Percentiles rank a stretch among this genome's conserved stretches.
These are phyloP conservation scores for Eledone cirrhosa DNA, from an alignment of 2,888 invertebrate genomes.

Conservation along the genomic window DNA sequence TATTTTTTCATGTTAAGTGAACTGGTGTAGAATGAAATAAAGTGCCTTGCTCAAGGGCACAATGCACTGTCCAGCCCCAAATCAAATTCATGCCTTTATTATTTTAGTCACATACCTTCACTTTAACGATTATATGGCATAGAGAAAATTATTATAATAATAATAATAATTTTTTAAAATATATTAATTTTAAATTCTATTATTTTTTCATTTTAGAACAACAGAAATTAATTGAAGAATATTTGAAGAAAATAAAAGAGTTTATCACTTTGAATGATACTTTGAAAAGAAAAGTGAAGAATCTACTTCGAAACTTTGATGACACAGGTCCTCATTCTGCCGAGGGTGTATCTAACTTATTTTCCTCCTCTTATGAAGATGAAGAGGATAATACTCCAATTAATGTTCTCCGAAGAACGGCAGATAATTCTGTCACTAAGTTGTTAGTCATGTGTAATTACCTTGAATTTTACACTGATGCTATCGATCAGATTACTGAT, in stretches of 20 bases:
- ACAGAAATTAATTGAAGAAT: constrained; percentile 43
- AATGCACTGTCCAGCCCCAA: no score
- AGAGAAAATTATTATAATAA: no score
- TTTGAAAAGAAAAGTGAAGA: constrained; percentile 46
- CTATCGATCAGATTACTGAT: neutral
- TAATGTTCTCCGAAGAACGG: neutral
- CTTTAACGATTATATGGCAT: no score
- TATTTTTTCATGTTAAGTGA: no score
- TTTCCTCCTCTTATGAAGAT: constrained; percentile 9
- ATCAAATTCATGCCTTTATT: no score
- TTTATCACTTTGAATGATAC: constrained; percentile 44
- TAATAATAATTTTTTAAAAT: no score
- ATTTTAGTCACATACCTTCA: no score
- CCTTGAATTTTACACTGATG: constrained; percentile 5
- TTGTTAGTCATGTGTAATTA: constrained; percentile 1
- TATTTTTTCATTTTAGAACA: constrained; percentile 42
- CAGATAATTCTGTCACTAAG: neutral
- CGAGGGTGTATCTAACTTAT: neutral
- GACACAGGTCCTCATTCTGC: neutral
- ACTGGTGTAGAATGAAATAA: no score
- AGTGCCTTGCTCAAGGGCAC: no score
- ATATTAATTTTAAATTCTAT: neutral
- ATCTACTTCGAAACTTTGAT: constrained; percentile 34
- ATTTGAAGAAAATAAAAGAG: constrained; percentile 45
- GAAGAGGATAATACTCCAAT: constrained; percentile 5